Evolutionary conservation across 2,888 invertebrate species (phyloP).

Genomic region (Clanis bilineata): DNA sequence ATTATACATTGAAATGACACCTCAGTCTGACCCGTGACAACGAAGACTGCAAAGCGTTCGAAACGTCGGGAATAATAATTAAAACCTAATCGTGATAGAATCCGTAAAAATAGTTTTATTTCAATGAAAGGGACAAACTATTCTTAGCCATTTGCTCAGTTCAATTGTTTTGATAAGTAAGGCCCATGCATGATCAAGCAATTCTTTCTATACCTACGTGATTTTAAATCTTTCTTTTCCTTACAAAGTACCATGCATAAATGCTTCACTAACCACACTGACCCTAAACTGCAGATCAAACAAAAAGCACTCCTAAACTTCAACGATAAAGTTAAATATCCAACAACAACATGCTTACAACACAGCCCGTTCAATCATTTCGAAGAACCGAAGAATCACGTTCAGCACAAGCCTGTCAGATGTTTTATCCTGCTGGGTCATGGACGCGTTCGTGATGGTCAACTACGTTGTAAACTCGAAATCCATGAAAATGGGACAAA

Average conservation of each 20-base stretch:
- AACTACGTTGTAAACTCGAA: background rate
- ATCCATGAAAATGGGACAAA: background rate
- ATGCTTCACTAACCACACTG: background rate
- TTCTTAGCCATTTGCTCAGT: too few relatives aligned
- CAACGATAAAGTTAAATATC: background rate
- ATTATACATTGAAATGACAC: too few relatives aligned
- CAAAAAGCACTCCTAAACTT: background rate
- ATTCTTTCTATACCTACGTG: background rate
- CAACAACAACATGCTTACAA: background rate
- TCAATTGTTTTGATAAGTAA: too few relatives aligned
- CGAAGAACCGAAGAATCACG: slow-evolving; percentile 15
- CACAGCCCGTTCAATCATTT: background rate
- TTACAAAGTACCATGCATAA: background rate
- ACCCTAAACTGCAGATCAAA: background rate
- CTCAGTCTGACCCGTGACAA: too few relatives aligned
- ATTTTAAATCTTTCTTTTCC: background rate
- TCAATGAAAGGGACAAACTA: too few relatives aligned
- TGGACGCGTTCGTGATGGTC: background rate
- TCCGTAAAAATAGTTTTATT: too few relatives aligned
- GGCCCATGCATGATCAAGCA: too few relatives aligned
- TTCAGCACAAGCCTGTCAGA: slow-evolving; percentile 1
- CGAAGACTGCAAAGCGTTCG: too few relatives aligned
- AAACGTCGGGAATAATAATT: too few relatives aligned
- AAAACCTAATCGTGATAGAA: too few relatives aligned
- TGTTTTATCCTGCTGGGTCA: slow-evolving; percentile 15